Percentiles rank a stretch among this genome's conserved stretches.
These are phyloP conservation scores for Bombylius discolor DNA, from an alignment of 2,888 invertebrate genomes.

Conservation along the genomic window DNA sequence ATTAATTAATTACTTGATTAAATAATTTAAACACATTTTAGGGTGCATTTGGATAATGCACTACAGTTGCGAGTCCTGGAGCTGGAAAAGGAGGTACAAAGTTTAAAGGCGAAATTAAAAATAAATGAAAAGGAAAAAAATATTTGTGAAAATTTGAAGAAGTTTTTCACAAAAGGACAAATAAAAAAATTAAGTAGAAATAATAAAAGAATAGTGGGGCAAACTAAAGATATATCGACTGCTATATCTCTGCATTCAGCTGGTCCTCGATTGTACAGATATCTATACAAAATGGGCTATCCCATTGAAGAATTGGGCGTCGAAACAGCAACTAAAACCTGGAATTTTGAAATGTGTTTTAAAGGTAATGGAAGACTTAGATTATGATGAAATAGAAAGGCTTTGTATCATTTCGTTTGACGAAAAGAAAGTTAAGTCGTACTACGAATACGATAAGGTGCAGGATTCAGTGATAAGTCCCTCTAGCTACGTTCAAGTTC, in stretches of 20 bases:
- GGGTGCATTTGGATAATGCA: too few species aligned
- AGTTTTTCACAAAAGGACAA: constrained; percentile 2
- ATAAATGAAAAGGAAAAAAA: too few species aligned
- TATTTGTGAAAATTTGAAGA: too few species aligned
- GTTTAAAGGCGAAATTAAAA: too few species aligned
- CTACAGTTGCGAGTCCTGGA: too few species aligned
- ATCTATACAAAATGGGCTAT: constrained; percentile 6
- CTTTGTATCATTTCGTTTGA: constrained; percentile 13
- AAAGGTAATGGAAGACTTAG: constrained; percentile 3
- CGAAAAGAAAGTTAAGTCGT: constrained; percentile 10
- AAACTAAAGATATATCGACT: constrained; percentile 6
- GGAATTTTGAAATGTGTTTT: constrained; percentile 7
- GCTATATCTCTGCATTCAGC: constrained; percentile 8
- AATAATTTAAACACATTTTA: too few species aligned
- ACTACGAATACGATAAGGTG: constrained; percentile 3
- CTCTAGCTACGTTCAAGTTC: constrained; percentile 8
- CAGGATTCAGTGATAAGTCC: constrained; percentile 1
- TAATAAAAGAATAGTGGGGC: constrained; percentile 6
- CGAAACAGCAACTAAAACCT: constrained; percentile 8
- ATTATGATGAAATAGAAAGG: constrained; percentile 4
- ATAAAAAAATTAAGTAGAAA: constrained; percentile 8
- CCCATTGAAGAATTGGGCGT: constrained; percentile 11
- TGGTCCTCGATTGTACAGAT: constrained; percentile 6
- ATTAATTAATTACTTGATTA: too few species aligned
- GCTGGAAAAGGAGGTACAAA: too few species aligned